Evolutionary conservation across 2,888 invertebrate species (phyloP), one percentile per base, ranked within the genome.

Genomic region (Busseola fusca): DNA sequence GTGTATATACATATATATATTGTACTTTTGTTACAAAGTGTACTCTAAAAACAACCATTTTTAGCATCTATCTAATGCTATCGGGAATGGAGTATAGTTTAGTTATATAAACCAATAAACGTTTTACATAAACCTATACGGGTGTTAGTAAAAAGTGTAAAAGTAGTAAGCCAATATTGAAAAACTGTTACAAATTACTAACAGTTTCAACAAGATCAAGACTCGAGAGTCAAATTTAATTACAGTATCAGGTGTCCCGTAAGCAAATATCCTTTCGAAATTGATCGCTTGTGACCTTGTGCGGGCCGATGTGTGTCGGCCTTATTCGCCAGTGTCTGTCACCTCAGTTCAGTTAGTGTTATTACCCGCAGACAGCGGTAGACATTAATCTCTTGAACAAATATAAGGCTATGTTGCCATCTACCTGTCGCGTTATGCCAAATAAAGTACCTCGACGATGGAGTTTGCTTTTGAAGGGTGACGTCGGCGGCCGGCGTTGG

Each of bases 311-410:
- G 80, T 78, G 54, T 59, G 67, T 12, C 69, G 57, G 25, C 69
- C 68, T 76, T 72, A 76, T 57, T 48, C 60, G 57, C 70, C 69
- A 66, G 73, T 78, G 85, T 86, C 78, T 81, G 80, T 82, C 81
- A 77, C 81, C 74, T 76, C 75, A 45, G 45, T 72, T 66, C 68
- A 64, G 77, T 73, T 52, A 70, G 76, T 83, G 85, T 89, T 89
- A 88, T 86, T 87, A 85, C 76, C 59, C 85, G 66, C 79, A 83
- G 90, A 89, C 91, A 89, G 87, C 71, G 82, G 86, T 78, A 87
- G 89, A 88, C 91, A 92, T 92, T 92, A 91, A 93, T 93, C 92
- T 91, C 87, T 87, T 86, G 87, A 87, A 87, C 90, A 92, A 91
- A 92, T 89, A 90, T 90, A 90, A 89, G 88, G 84, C 88, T 84